A percentile compares a stretch with the other conserved stretches of the same genome.
Evolutionary conservation across 2,888 invertebrate species (phyloP).

Genomic region (Cephus sareptanus): DNA sequence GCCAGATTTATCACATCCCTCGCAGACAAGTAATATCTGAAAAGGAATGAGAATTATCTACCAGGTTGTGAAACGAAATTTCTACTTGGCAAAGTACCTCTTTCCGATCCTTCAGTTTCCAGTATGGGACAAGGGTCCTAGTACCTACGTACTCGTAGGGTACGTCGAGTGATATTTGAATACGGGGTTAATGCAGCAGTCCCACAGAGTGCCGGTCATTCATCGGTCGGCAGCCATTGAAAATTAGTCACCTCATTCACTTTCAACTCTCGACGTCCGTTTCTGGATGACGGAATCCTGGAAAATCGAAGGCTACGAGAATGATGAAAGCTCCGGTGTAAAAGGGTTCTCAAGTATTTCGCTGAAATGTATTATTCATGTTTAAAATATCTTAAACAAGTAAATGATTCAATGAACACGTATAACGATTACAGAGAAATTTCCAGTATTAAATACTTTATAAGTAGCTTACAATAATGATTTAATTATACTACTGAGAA

Average conservation of each 20-base stretch:
- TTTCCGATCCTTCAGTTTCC: neutral
- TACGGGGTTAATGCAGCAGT: constrained; percentile 35
- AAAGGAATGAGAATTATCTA: neutral
- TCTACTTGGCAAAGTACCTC: neutral
- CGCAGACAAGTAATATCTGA: neutral
- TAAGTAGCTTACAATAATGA: neutral
- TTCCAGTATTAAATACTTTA: neutral
- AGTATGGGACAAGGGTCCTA: neutral
- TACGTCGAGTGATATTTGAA: constrained; percentile 37
- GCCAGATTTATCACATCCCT: neutral
- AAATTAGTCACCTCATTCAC: constrained; percentile 50
- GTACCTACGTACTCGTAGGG: neutral
- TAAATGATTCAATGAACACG: neutral
- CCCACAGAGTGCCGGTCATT: constrained; percentile 36
- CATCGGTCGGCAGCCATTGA: constrained; percentile 37
- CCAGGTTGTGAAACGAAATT: neutral
- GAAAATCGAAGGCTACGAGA: neutral
- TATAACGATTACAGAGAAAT: neutral
- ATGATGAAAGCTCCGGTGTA: neutral
- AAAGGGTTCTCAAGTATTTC: neutral
- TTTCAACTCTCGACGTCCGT: neutral
- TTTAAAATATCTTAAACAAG: neutral
- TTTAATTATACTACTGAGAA: neutral
- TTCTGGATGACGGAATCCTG: neutral
- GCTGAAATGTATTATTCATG: neutral